Base-by-base conservation (phyloP, 1,140 invertebrate species). In the Coelopa frigida region DNA sequence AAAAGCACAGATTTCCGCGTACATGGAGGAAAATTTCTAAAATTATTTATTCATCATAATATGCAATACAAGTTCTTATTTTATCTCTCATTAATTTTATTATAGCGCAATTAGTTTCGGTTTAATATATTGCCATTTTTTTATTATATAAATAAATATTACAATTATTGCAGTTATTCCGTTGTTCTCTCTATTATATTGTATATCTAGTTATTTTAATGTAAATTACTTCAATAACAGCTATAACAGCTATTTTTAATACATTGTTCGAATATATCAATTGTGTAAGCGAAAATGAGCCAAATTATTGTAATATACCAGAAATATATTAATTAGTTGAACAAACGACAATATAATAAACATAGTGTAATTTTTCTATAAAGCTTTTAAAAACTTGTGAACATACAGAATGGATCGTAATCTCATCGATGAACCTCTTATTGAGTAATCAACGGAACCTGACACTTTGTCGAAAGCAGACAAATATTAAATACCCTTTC, bases 251-350 rank as follows among this genome's bases (percentile, higher is more conserved):
- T 42, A 31, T 10, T 29, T 15, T 12, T 27, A 42, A 42, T 42
- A n/a, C n/a, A n/a, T n/a, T n/a, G n/a, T n/a, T n/a, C n/a, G n/a
- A n/a, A n/a, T n/a, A n/a, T n/a, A n/a, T n/a, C n/a, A n/a, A n/a
- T n/a, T n/a, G n/a, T n/a, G n/a, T n/a, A n/a, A n/a, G 7, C n/a
- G n/a, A 29, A 29, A 29, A 29, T 7, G 27, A 8, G 7, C 27
- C n/a, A 18, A 29, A 18, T 22, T 42, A 42, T 42, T 40, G 17
- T 40, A 24, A 37, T 39, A 39, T 39, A n/a, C n/a, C n/a, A n/a
- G n/a, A n/a, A n/a, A n/a, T n/a, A n/a, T n/a, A n/a, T n/a, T n/a
- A n/a, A n/a, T n/a, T n/a, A n/a, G n/a, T n/a, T n/a, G n/a, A n/a
- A n/a, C n/a, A n/a, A n/a, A n/a, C n/a, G n/a, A n/a, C n/a, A n/a